Conservation (phyloP, 1,140 invertebrate genomes). For the Cylas formicarius region DNA sequence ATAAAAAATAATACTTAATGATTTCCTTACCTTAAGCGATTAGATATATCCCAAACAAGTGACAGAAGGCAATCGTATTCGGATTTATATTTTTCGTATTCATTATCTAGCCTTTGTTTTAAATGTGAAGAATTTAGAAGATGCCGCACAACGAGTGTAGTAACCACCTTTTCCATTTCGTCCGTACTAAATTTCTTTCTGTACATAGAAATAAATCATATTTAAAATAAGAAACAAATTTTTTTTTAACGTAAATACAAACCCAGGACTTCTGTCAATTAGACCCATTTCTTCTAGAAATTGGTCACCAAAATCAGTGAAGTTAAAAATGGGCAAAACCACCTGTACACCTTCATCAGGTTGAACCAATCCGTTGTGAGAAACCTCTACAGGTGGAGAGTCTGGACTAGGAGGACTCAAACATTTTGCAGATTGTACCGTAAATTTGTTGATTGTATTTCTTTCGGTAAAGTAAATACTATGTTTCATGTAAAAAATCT, state of each 20-base stretch:
- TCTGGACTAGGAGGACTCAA: slow-evolving; percentile 16
- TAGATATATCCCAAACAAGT: slow-evolving; percentile 20
- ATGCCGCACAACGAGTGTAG: slow-evolving; percentile 16
- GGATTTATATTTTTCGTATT: slow-evolving; percentile 14
- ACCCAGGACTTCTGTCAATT: slow-evolving; percentile 15
- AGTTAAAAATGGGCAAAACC: no score
- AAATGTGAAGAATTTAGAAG: slow-evolving; percentile 8
- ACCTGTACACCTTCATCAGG: no score
- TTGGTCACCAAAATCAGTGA: slow-evolving; percentile 12
- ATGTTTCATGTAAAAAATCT: no score
- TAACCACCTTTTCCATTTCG: slow-evolving; percentile 21
- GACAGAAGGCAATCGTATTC: slow-evolving; percentile 12
- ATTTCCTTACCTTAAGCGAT: slow-evolving; percentile 13
- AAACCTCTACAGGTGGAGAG: slow-evolving; percentile 10
- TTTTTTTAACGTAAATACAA: slow-evolving; percentile 10
- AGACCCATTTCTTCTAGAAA: slow-evolving; percentile 22
- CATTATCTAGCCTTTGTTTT: slow-evolving; percentile 14
- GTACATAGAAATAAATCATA: slow-evolving; percentile 1
- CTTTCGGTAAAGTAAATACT: slow-evolving; percentile 11
- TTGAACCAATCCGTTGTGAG: no score
- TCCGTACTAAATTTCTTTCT: slow-evolving; percentile 16
- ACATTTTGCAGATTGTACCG: no score
- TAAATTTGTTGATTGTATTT: slow-evolving; percentile 20
- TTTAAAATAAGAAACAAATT: no score
- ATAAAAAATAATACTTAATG: no score